Evolutionary conservation across 2,888 invertebrate species (phyloP), one percentile per base, ranked within the genome.

Genomic region (Lathronympha strigana): DNA sequence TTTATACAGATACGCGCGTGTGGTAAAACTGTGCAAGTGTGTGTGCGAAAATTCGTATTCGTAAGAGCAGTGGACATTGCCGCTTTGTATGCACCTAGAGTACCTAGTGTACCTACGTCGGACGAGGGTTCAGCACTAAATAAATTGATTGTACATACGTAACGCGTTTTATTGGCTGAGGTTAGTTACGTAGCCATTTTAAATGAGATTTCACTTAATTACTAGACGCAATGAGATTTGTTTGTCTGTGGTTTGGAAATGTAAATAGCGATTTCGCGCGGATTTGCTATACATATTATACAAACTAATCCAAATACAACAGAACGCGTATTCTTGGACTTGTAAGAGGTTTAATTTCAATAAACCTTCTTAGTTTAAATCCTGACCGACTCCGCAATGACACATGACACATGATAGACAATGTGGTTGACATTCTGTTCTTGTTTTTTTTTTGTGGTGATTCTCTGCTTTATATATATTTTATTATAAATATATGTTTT

Each of bases 1-100:
- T 92, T 92, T 90, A 90, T 90, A 88, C 88, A 81, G 84, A 82
- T 84, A 78, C 82, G 83, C 81, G 86, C 87, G 89, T 88, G 88
- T 85, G 86, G 86, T 87, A 90, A 91, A 91, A 89, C 88, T 89
- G 84, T 77, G 80, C 68, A 75, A 80, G 83, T 80, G 79, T 69
- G 89, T 86, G 90, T 85, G 87, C 82, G 88, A 86, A 88, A 89
- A 87, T 90, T 90, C 86, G 88, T 88, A 84, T 85, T 76, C 79
- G 81, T 81, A 83, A 84, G 87, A 85, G 83, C 77, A 85, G 86
- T 85, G 88, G 89, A 88, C 90, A 89, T 76, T 81, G 84, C 79
- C 84, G 88, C 88, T 89, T 88, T 90, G 88, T 89, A 60, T 43
- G 51, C 61, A 47, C 19, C 82, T 85, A 80, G 76, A 23, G 47